These are phyloP conservation scores for Etheostoma nigrum DNA, from an alignment of 2,797 vertebrate genomes.

Conservation along the genomic window DNA sequence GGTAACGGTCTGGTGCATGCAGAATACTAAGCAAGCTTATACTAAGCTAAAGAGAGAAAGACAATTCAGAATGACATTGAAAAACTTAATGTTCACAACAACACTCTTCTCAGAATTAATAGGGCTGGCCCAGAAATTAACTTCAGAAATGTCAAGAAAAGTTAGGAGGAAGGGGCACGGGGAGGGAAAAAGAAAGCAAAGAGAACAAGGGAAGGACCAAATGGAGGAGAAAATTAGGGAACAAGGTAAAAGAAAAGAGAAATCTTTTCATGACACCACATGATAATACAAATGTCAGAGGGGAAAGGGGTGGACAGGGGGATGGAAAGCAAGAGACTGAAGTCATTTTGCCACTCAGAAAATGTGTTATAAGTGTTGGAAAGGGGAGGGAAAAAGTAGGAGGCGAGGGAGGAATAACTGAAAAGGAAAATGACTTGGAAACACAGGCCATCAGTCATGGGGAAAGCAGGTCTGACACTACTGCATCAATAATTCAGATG, in stretches of 20 bases:
- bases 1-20: too few species aligned
- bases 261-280: constrained; percentile 39
- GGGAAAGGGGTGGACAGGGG: constrained; percentile 17
- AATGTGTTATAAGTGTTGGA: constrained; percentile 57
- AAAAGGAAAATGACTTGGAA: constrained; percentile 66
- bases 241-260: constrained; percentile 10
- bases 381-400: constrained; percentile 34
- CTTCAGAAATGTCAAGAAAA: constrained; percentile 50
- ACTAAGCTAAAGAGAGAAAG: constrained; percentile 11
- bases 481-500: constrained; percentile 82
- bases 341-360: constrained; percentile 53
- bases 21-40: too few species aligned
- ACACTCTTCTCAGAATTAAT: constrained; percentile 27
- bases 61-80: constrained; percentile 17
- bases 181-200: constrained; percentile 8
- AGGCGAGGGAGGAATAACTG: constrained; percentile 61
- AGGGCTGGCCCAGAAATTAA: constrained; percentile 37
- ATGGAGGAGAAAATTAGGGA: neutral
- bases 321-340: constrained; percentile 27
- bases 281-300: constrained; percentile 57
- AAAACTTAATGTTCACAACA: constrained; percentile 28
- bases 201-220: neutral
- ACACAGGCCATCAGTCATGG: constrained; percentile 72
- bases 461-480: constrained; percentile 72
- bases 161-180: constrained; percentile 6